Base-by-base conservation (phyloP, 2,888 invertebrate species). In the Polyommatus icarus region DNA sequence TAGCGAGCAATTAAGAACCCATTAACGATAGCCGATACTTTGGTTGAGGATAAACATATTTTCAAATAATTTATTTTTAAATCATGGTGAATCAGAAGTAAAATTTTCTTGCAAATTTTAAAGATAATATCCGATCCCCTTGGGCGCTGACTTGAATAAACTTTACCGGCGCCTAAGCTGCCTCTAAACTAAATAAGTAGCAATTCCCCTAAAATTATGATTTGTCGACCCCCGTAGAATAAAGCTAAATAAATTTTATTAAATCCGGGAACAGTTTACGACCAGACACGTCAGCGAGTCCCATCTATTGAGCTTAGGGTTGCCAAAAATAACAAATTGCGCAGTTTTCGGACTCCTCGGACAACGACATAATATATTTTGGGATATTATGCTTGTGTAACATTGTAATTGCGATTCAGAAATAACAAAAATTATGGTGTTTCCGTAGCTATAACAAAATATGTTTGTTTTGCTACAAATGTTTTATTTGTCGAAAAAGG, bases 181-280 rank as follows among this genome's bases (percentile, higher is more conserved):
- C 87, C 87, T 85, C 86, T 88, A 87, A 88, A 90, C 91, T 91
- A 90, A 92, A 92, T 92, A 92, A 92, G 91, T 91, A 89, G 88
- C 88, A 88, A 90, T 92, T 90, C 88, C 85, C 86, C 85, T 87
- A 87, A 89, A 90, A 91, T 91, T 91, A 92, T 92, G 92, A 92
- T 92, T 92, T 92, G 91, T 92, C 88, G 90, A 89, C 87, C 90
- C 87, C 91, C 86, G 86, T 90, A 91, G 91, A 88, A 87, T 83
- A 86, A 85, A 85, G 88, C 87, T 90, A 91, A 92, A 93, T 93
- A 91, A 91, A 92, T 93, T 92, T 92, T 92, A 92, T 91, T 92
- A 92, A 92, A 92, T 91, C 91, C 89, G 86, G 87, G 89, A 89
- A 85, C 88, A 89, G 89, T 92, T 92, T 92, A 92, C 88, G 92